A percentile compares a stretch with the other conserved stretches of the same genome.
These are phyloP conservation scores for Coleophora deauratella DNA, from an alignment of 2,888 invertebrate genomes.

Conservation along the genomic window DNA sequence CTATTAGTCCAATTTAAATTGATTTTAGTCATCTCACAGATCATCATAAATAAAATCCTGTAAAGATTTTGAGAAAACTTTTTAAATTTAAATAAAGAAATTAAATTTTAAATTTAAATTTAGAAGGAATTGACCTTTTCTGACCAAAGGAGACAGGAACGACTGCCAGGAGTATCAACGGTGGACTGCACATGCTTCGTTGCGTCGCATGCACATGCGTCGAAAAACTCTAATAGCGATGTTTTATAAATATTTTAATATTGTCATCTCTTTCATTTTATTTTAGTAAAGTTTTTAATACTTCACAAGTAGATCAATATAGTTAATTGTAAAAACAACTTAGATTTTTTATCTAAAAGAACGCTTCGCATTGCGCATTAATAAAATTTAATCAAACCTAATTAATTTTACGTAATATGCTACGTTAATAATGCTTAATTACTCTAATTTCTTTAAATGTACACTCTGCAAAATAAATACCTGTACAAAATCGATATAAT, in stretches of 20 bases:
- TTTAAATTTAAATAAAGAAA: too few species aligned
- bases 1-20: too few species aligned
- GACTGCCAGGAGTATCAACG: slow-evolving; percentile 2
- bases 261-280: slow-evolving; percentile 58
- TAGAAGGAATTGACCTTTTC: too few species aligned
- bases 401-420: slow-evolving; percentile 23
- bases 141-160: too few species aligned
- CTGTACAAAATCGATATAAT: slow-evolving; percentile 41
- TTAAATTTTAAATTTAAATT: too few species aligned
- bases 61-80: too few species aligned
- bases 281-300: slow-evolving; percentile 53
- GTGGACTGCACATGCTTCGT: slow-evolving; percentile 41
- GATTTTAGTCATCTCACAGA: too few species aligned
- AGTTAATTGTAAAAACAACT: slow-evolving; percentile 46
- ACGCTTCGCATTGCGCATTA: slow-evolving; percentile 31
- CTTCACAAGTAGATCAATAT: slow-evolving; percentile 55
- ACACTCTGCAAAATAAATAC: slow-evolving; percentile 39
- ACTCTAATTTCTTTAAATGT: slow-evolving; percentile 27
- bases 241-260: slow-evolving; percentile 64
- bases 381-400: slow-evolving; percentile 29
- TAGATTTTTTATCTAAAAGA: slow-evolving; percentile 25
- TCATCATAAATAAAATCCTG: too few species aligned
- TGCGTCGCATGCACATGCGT: too few species aligned
- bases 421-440: slow-evolving; percentile 27
- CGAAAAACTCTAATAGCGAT: slow-evolving; percentile 56